Evolutionary conservation across 1,140 invertebrate genomes (phyloP), one percentile per base, ranked within the genome.

Genomic region (Berghia stephanieae): DNA sequence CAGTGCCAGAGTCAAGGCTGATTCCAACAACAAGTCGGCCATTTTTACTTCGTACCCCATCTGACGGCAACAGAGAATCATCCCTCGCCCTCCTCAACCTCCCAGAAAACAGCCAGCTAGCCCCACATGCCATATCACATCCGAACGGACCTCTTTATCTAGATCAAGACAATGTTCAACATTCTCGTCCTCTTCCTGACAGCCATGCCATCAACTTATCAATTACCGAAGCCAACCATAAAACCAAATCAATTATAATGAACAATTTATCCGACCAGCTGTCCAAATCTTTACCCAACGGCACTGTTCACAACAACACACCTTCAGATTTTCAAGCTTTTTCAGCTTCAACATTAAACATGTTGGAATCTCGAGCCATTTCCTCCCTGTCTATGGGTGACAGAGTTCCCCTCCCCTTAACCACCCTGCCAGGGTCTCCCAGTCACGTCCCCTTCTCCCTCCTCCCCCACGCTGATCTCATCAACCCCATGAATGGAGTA

Each of bases 361-460:
- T 55, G 34, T 34, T 55, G 8, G 44, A 52, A 27, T 21, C 16
- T 31, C 43, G 52, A 52, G 27, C 49, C 1, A 27, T 55, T 13
- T 2, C n/a, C 34, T 38, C 70, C 21, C 36, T 44, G 34, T 49
- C 38, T 71, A 52, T 85, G 34, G 78, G 82, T 60, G 83, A 85
- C 76, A 86, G 83, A 74, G 76, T 81, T 40, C 81, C 82, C 5
- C 79, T 84, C 27, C 77, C n/a, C n/a, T n/a, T n/a, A n/a, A n/a
- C 81, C 16, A 73, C 81, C 18, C 44, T 83, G 16, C 60, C 83
- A 31, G 38, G 83, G 18, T 68, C 84, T 24, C 72, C 80, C 31
- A 71, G 77, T 13, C 82, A 82, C 63, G 80, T 79, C 27, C 81
- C 42, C 27, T 83, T 82, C 52, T 80, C 80, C 4, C 80, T 82